Evolutionary conservation across 2,113 vertebrate genomes (phyloP).

Genomic region (Oreocharis arfaki): DNA sequence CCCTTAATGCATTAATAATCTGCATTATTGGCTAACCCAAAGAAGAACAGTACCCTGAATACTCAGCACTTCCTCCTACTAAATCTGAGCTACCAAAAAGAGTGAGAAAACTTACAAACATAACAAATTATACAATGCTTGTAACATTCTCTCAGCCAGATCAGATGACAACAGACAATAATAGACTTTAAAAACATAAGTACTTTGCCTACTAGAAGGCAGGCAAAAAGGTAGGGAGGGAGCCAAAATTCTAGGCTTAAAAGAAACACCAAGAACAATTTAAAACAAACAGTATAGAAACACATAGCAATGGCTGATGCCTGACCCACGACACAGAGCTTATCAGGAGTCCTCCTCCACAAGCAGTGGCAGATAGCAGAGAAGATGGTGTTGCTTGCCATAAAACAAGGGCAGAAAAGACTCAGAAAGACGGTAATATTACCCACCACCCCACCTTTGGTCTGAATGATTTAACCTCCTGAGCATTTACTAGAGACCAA

Average conservation of each 20-base stretch:
- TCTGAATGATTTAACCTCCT: background rate
- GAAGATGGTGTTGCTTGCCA: background rate
- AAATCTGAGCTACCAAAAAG: background rate
- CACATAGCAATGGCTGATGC: background rate
- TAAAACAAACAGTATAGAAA: background rate
- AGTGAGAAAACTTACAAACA: background rate
- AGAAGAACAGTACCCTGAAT: background rate
- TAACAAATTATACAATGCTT: background rate
- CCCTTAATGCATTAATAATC: background rate
- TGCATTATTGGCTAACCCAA: background rate
- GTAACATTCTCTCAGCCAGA: background rate
- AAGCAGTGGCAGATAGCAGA: background rate
- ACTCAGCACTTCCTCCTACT: background rate
- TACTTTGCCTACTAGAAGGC: background rate
- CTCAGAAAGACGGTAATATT: background rate
- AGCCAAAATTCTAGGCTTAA: background rate
- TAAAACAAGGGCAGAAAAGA: background rate
- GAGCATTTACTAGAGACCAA: background rate
- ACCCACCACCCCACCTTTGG: background rate
- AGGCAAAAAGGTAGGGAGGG: background rate
- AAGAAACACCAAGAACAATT: background rate
- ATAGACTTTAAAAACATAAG: background rate
- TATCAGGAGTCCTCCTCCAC: background rate
- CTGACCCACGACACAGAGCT: fast-evolving
- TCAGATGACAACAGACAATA: background rate